Evolutionary conservation across 2,888 invertebrate species (phyloP).

Genomic region (Cerceris ruficornis): DNA sequence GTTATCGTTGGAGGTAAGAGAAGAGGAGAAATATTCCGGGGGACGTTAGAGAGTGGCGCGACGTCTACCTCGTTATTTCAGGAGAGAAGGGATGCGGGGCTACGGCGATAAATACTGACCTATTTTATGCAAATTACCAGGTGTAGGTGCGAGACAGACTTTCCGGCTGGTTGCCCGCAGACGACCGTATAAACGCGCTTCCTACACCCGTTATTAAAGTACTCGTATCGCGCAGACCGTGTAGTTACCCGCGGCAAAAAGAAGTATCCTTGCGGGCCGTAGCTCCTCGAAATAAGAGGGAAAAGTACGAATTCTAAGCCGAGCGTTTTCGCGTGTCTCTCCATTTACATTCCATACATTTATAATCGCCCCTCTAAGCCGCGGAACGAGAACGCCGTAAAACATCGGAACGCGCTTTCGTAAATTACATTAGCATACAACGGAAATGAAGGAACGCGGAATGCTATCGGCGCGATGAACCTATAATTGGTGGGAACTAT

Average conservation of each 20-base stretch:
- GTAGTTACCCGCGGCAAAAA: constrained; percentile 34
- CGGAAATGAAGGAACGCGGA: not conserved
- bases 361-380: constrained; percentile 1
- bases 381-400: not conserved
- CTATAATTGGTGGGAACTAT: not conserved
- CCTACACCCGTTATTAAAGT: constrained; percentile 67
- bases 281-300: constrained; percentile 21
- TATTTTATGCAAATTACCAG: constrained; percentile 64
- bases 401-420: not conserved
- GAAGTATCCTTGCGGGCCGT: constrained; percentile 18
- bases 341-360: constrained; percentile 39
- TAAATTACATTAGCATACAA: constrained; percentile 3
- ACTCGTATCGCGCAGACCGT: constrained; percentile 54
- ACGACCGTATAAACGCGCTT: constrained; percentile 42
- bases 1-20: not conserved
- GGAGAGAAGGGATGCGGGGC: not conserved
- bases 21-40: not conserved
- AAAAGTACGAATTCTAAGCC: constrained; percentile 37
- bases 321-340: constrained; percentile 23
- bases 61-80: not conserved
- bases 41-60: no score
- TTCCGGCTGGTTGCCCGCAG: constrained; percentile 25
- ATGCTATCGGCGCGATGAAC: not conserved
- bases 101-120: constrained; percentile 60
- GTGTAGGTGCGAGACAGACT: constrained; percentile 52